Evolutionary conservation across 2,888 invertebrate species (phyloP), one percentile per base, ranked within the genome.

Genomic region (Aphidius colemani): DNA sequence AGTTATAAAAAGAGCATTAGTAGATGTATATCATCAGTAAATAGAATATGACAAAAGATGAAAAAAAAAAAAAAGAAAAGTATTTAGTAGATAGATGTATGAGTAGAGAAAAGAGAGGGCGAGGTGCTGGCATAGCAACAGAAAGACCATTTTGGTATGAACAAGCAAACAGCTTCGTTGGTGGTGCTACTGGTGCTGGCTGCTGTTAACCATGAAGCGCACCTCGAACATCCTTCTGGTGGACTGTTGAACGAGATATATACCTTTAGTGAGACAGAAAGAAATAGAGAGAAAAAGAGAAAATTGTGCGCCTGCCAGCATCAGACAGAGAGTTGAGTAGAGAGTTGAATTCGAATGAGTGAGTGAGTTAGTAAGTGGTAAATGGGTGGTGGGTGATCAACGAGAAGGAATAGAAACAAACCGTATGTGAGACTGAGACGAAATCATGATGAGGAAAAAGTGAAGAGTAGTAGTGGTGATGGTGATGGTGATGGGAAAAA

Each of bases 81-180:
- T 11, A 49, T 45, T 57, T 49, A 55, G 18, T n/a, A 61, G 39
- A 53, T 39, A 55, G 30, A 50, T 49, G 44, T 10, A 39, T 50
- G 58, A 18, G 41, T 49, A 69, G 58, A 60, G 55, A 59, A 64
- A 53, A 57, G 66, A 39, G 70, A 63, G 65, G 70, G 71, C 69
- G 75, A 74, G 73, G 71, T 74, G 75, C 79, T 77, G 76, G 80
- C 81, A 80, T 80, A 79, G 80, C 79, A 82, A 80, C 81, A 80
- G 81, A 78, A 79, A 79, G 78, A 74, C 79, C 74, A 77, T 74
- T 77, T 72, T 73, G 73, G 73, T 75, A 76, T 75, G 77, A 78
- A 75, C 74, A 73, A 72, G 74, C 75, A 73, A 72, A 71, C 72
- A 66, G 67, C 63, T 45, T 53, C 59, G 44, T 56, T 64, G 51